A percentile compares a stretch with the other conserved stretches of the same genome.
Evolutionary conservation across 2,797 vertebrate species (phyloP).

Genomic region (Microhierax caerulescens): DNA sequence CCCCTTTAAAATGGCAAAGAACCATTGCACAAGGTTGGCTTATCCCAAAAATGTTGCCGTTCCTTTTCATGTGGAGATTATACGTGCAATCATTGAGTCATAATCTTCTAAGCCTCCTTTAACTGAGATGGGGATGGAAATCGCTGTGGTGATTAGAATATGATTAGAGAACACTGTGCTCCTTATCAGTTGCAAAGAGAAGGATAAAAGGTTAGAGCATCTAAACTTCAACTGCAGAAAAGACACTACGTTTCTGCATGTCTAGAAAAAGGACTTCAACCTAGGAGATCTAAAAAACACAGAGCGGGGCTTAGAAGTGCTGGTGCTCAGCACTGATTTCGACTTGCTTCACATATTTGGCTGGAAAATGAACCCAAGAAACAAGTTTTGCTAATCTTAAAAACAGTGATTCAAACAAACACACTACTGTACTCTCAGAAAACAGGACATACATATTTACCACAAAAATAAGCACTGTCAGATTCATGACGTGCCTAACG

Average conservation of each 20-base stretch:
- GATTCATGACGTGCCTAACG: neutral
- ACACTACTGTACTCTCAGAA: neutral
- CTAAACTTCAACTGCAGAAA: slow-evolving; percentile 10
- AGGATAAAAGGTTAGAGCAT: neutral
- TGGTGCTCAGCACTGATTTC: slow-evolving; percentile 1
- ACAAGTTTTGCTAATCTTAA: slow-evolving; percentile 31
- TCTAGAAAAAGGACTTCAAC: neutral
- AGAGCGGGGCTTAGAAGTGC: neutral
- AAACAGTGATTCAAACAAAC: neutral
- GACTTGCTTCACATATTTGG: slow-evolving; percentile 10
- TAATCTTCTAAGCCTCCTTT: slow-evolving; percentile 55
- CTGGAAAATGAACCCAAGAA: slow-evolving; percentile 33
- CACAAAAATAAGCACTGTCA: neutral
- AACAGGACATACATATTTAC: neutral
- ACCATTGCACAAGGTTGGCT: slow-evolving; percentile 27
- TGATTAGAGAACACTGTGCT: slow-evolving; percentile 13
- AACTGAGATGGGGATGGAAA: slow-evolving; percentile 28
- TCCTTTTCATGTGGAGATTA: slow-evolving; percentile 49
- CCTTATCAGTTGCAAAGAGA: slow-evolving; percentile 42
- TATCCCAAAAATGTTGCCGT: slow-evolving; percentile 27
- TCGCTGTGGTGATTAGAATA: slow-evolving; percentile 28
- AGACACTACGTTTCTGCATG: neutral
- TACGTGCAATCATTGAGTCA: slow-evolving; percentile 20
- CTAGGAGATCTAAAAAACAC: neutral
- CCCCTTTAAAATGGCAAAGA: neutral